Conservation (phyloP, 2,797 vertebrate genomes). For the Hafferia zeledoni region DNA sequence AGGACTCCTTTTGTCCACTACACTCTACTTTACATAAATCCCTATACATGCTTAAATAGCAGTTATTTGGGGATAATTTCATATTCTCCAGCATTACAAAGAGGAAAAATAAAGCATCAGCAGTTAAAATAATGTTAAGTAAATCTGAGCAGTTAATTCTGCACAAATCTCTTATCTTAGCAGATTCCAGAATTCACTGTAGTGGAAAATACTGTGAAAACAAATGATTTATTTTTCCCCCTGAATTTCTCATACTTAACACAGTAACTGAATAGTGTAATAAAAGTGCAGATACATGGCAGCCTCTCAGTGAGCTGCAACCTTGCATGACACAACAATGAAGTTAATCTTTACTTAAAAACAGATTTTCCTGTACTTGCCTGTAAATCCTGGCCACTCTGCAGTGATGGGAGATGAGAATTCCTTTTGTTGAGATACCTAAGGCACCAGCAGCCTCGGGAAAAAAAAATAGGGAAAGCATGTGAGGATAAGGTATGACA, state of each 20-base stretch:
- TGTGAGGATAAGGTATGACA: neutral
- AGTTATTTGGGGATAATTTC: neutral
- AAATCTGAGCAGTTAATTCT: neutral
- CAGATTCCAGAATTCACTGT: neutral
- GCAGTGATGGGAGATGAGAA: neutral
- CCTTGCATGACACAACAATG: neutral
- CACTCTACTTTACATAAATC: neutral
- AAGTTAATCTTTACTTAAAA: neutral
- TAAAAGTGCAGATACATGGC: neutral
- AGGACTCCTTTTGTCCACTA: neutral
- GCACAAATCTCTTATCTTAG: neutral
- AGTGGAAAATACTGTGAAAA: neutral
- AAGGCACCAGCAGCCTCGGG: neutral
- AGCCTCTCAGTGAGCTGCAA: neutral
- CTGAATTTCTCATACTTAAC: neutral
- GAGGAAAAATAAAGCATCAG: constrained; percentile 2
- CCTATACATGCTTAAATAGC: neutral
- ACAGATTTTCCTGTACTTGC: neutral
- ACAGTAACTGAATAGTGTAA: neutral
- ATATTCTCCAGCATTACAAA: neutral
- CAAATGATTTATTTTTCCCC: neutral
- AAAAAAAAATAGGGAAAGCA: neutral
- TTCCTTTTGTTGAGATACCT: neutral
- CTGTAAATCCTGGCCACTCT: neutral
- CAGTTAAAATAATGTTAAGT: neutral